phyloP scores from a whole-genome alignment of 35 echinoderm and acorn worm genomes.

The Apostichopus parvimensis region DNA sequence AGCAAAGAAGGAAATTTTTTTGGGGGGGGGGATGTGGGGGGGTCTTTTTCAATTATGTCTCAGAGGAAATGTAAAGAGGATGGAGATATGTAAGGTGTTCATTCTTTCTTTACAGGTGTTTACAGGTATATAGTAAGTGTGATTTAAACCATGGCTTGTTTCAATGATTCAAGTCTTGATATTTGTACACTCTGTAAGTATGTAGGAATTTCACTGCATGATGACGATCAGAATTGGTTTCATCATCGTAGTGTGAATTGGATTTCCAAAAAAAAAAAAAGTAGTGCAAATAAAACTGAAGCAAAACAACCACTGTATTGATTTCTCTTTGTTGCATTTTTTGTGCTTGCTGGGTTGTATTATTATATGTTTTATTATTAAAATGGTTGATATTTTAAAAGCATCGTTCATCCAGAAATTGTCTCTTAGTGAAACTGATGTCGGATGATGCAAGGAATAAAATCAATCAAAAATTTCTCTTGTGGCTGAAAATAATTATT shows the following conservation, averaged over 20 bases:
- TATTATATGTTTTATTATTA: too few species aligned
- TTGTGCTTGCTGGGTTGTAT: too few species aligned
- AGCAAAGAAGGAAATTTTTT: not conserved
- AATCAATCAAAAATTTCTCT: too few species aligned
- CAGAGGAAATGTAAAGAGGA: not conserved
- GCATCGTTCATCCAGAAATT: too few species aligned
- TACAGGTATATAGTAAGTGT: not conserved
- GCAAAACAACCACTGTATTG: not conserved
- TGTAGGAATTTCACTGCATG: not conserved
- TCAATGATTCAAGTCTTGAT: not conserved
- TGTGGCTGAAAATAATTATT: too few species aligned
- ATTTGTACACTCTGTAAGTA: not conserved
- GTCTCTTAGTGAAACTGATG: too few species aligned
- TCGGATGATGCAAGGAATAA: too few species aligned
- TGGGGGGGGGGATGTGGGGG: not conserved
- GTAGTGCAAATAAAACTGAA: constrained; percentile 32
- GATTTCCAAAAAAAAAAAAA: not conserved
- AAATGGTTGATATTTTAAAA: too few species aligned
- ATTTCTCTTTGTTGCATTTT: too few species aligned
- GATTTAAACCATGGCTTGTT: not conserved
- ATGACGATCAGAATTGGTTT: not conserved
- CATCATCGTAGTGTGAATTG: constrained; percentile 32
- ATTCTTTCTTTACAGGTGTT: not conserved
- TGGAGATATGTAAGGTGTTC: not conserved
- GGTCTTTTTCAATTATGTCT: not conserved